These are phyloP conservation scores for Heliothis peltigera DNA, from an alignment of 2,888 invertebrate genomes.

Conservation along the genomic window DNA sequence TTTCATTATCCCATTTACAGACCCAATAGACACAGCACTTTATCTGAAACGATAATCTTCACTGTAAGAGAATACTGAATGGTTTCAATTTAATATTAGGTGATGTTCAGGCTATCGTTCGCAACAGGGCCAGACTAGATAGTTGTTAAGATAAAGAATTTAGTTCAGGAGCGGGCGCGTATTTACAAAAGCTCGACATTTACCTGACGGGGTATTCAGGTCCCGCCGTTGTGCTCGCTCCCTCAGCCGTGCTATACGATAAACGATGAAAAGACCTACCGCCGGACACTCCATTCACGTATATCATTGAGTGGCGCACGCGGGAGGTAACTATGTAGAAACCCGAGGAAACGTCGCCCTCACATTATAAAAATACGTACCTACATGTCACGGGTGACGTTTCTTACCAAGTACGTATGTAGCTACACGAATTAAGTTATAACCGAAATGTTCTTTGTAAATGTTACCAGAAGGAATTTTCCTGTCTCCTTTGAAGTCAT, in stretches of 20 bases:
- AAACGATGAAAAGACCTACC: conserved; percentile 82
- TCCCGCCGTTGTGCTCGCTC: conserved; percentile 75
- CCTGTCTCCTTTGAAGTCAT: conserved; percentile 48
- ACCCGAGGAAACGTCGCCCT: conserved; percentile 65
- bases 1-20: conserved; percentile 52
- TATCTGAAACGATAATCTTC: conserved; percentile 57
- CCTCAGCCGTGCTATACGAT: conserved; percentile 76
- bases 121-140: conserved; percentile 39
- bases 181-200: conserved; percentile 70
- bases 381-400: conserved; percentile 26
- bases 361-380: conserved; percentile 25
- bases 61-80: conserved; percentile 51
- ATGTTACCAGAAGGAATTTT: conserved; percentile 43
- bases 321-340: conserved; percentile 76
- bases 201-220: conserved; percentile 75
- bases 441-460: conserved; percentile 49
- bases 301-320: conserved; percentile 77
- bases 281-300: conserved; percentile 86
- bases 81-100: conserved; percentile 61
- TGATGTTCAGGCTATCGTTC: conserved; percentile 50
- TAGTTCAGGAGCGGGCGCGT: conserved; percentile 60
- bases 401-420: conserved; percentile 18
- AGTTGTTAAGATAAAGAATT: conserved; percentile 69
- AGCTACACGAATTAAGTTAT: conserved; percentile 44
- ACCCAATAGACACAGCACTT: conserved; percentile 44